Base-by-base conservation (phyloP, 2,888 invertebrate genomes). In the Philaethria dido region DNA sequence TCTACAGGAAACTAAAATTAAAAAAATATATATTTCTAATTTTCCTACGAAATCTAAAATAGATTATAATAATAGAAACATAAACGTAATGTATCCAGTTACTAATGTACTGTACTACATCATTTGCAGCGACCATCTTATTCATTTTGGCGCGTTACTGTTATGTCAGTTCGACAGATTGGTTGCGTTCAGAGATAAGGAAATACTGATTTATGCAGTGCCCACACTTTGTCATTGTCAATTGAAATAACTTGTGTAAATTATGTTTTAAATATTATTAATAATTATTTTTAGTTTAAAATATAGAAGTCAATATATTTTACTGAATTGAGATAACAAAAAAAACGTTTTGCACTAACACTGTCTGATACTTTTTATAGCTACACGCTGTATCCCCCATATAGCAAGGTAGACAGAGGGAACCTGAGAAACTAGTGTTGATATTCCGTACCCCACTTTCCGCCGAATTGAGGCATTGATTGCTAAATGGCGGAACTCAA, bases 101-200 rank as follows among this genome's bases (percentile, higher is more conserved):
- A 69, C 69, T 69, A 69, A 69, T 69, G 65, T 36, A 48, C 18
- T 69, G 65, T 36, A 48, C 18, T 44, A 50, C 22, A 63, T 67
- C 62, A 62, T 71, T 74, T 62, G 62, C 60, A 48, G 61, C 59
- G 66, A 67, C 69, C 71, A 73, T 72, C 20, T 66, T 64, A 39
- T 52, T 68, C 64, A 52, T 64, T 70, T 72, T 73, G 67, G 67
- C 71, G 71, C 69, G 73, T 68, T 63, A 50, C 65, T 57, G 39
- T 55, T 52, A 69, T 66, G 71, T 72, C 73, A 73, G 62, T 57
- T 62, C 69, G 73, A 74, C 74, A 69, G 71, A 74, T 73, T 71
- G 70, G 67, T 62, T 69, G 66, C 71, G 71, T 72, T 74, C 71
- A 44, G 59, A 71, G 62, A 72, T 69, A 72, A 69, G 69, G 70